phyloP scores from a whole-genome alignment of 2,888 invertebrate species.

The Lycocerus yunnanus region DNA sequence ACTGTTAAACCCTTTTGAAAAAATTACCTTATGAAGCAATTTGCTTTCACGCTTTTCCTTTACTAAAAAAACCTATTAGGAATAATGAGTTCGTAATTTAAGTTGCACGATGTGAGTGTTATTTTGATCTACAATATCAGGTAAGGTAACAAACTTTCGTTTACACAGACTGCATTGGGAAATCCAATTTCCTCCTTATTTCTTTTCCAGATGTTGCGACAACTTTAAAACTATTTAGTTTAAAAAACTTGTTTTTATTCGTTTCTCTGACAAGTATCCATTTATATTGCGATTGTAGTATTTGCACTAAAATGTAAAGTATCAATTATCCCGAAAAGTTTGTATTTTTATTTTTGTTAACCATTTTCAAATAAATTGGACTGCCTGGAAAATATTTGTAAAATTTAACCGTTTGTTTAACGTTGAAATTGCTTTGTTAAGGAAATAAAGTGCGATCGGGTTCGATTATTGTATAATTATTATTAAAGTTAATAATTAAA shows the following conservation, averaged over 20 bases:
- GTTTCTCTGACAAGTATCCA: conserved; percentile 13
- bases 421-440: background rate
- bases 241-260: conserved; percentile 33
- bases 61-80: background rate
- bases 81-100: background rate
- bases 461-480: background rate
- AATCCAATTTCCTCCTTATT: conserved; percentile 38
- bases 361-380: background rate
- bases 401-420: background rate
- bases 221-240: conserved; percentile 36
- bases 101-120: background rate
- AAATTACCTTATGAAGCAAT: background rate
- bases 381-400: background rate
- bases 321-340: background rate
- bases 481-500: background rate
- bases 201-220: conserved; percentile 36
- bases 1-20: background rate
- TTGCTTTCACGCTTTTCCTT: background rate
- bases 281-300: conserved; percentile 8
- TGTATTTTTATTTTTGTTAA: background rate
- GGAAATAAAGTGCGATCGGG: background rate
- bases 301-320: background rate
- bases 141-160: conserved; percentile 27
- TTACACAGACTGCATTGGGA: conserved; percentile 29
- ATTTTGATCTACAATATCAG: conserved; percentile 28